These are phyloP conservation scores for Arothron firmamentum DNA, from an alignment of 2,113 vertebrate genomes.

Conservation along the genomic window DNA sequence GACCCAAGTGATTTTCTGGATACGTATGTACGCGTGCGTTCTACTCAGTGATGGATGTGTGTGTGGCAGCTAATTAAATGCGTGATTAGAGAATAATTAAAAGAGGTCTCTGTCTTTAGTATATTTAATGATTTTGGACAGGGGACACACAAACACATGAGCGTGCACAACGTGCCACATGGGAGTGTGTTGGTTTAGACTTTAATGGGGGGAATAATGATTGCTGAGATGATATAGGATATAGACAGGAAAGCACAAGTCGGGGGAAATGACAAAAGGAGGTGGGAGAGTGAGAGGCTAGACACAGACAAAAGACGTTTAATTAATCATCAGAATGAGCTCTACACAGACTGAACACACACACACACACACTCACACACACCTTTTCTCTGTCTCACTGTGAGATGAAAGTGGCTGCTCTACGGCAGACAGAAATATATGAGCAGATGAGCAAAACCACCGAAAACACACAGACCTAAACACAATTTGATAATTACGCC, in stretches of 20 bases:
- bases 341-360: constrained; percentile 7
- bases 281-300: constrained; percentile 16
- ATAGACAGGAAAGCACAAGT: constrained; percentile 12
- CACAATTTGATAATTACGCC: too few relatives aligned
- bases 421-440: constrained; percentile 41
- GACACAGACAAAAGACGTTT: constrained; percentile 37
- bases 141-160: constrained; percentile 26
- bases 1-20: constrained; percentile 26
- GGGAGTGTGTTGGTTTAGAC: constrained; percentile 46
- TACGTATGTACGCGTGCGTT: constrained; percentile 20
- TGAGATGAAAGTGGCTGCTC: not conserved
- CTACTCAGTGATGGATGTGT: constrained; percentile 56
- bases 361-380: not conserved
- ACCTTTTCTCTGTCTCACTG: not conserved
- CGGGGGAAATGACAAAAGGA: constrained; percentile 18
- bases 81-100: constrained; percentile 70
- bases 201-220: constrained; percentile 48
- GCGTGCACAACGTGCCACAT: constrained; percentile 23
- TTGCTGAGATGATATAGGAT: constrained; percentile 40
- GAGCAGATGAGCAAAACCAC: constrained; percentile 11
- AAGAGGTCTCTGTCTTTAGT: constrained; percentile 65
- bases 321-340: constrained; percentile 51
- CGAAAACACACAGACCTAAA: constrained; percentile 4
- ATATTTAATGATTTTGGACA: constrained; percentile 63
- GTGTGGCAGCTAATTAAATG: constrained; percentile 69